phyloP scores from a whole-genome alignment of 2,797 vertebrate genomes.

The Triplophysa bombifrons region DNA sequence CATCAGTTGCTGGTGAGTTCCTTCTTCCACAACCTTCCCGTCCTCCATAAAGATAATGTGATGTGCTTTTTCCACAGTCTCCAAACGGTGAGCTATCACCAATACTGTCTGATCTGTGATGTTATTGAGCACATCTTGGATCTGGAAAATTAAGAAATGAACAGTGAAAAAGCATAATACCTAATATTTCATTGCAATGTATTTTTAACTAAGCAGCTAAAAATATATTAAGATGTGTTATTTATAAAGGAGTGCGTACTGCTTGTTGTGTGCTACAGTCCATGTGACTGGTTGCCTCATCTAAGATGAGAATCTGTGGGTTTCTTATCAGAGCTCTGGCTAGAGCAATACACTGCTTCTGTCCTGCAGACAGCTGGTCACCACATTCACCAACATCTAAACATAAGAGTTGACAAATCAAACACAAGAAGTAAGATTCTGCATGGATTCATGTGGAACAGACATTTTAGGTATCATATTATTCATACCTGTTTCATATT shows the following conservation, averaged over 20 bases:
- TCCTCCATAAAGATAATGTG: conserved; percentile 80
- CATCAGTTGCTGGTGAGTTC: conserved; percentile 75
- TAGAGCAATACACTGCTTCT: conserved; percentile 85
- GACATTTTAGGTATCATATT: neutral
- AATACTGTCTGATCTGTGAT: conserved; percentile 72
- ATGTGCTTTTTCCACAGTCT: conserved; percentile 76
- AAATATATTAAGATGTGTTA: neutral
- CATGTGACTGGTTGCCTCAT: conserved; percentile 86
- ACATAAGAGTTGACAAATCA: neutral
- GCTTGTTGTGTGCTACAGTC: conserved; percentile 73
- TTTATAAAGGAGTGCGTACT: conserved; percentile 27
- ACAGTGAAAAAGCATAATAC: neutral
- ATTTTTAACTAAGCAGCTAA: too few relatives aligned
- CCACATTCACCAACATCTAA: conserved; percentile 82
- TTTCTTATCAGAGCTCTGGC: conserved; percentile 82
- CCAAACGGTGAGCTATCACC: conserved; percentile 83
- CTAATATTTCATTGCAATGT: neutral
- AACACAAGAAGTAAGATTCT: neutral
- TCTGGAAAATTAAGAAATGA: conserved; percentile 54
- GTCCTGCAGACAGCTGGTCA: conserved; percentile 72
- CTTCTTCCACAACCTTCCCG: conserved; percentile 73
- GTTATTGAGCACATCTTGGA: conserved; percentile 64
- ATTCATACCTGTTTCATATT: conserved; percentile 77
- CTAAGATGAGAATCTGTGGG: conserved; percentile 84
- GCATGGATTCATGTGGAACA: neutral